Conservation (phyloP, 2,797 vertebrate genomes). For the Periparus ater region DNA sequence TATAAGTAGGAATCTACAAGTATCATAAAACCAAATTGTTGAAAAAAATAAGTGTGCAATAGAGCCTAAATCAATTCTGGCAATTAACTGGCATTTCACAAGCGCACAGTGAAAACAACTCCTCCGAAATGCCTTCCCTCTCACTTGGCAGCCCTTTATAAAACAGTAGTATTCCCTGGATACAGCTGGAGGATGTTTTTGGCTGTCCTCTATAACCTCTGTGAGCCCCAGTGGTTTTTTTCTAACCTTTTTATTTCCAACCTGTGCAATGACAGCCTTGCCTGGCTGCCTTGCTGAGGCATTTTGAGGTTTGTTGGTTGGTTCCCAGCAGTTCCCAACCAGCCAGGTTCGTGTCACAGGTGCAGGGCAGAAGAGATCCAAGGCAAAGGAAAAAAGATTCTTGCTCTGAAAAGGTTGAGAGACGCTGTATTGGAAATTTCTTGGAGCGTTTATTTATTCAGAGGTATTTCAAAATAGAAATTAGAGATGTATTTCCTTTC, state of each 20-base stretch:
- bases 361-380: background rate
- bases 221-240: background rate
- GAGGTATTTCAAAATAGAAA: too few relatives aligned
- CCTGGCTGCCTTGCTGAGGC: background rate
- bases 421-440: background rate
- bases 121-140: background rate
- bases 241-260: background rate
- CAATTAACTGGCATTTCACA: background rate
- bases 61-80: background rate
- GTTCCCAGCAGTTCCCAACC: background rate
- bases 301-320: background rate
- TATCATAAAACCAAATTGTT: background rate
- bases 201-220: background rate
- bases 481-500: rapidly evolving
- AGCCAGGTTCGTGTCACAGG: background rate
- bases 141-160: background rate
- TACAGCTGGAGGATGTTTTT: background rate
- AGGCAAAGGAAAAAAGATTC: background rate
- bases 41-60: background rate
- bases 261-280: background rate
- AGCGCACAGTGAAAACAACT: background rate
- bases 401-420: background rate
- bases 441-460: background rate
- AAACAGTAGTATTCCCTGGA: background rate
- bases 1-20: background rate